Evolutionary conservation across 1,140 invertebrate genomes (phyloP).

Genomic region (Drosophila dunni): DNA sequence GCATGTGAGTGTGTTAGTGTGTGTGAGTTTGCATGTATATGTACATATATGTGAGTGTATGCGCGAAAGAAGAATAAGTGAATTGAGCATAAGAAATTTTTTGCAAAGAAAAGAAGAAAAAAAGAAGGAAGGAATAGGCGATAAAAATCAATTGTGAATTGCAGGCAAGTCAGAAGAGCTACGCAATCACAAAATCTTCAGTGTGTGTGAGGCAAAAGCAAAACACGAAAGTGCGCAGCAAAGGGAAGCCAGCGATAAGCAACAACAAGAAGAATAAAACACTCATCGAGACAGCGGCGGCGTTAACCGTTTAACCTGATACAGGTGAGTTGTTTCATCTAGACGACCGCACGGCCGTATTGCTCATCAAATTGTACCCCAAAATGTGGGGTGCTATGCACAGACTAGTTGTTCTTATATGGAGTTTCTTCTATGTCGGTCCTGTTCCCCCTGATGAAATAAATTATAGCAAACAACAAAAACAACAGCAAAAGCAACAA

Average conservation of each 20-base stretch:
- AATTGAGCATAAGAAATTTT: constrained; percentile 31
- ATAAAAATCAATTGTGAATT: constrained; percentile 44
- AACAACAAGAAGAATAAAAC: not conserved
- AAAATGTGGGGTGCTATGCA: constrained; percentile 46
- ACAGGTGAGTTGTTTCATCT: constrained; percentile 38
- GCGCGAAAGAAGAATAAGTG: constrained; percentile 38
- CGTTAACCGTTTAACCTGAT: constrained; percentile 17
- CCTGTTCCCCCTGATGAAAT: not conserved
- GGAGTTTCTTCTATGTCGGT: not conserved
- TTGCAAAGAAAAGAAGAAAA: constrained; percentile 31
- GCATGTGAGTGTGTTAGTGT: constrained; percentile 9
- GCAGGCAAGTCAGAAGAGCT: constrained; percentile 35
- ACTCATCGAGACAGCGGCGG: constrained; percentile 1
- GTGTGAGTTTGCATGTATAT: constrained; percentile 5
- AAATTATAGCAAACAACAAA: constrained; percentile 18
- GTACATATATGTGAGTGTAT: constrained; percentile 21
- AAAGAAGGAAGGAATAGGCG: constrained; percentile 40
- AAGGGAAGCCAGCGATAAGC: constrained; percentile 23
- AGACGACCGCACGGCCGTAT: constrained; percentile 27
- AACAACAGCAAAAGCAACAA: not conserved
- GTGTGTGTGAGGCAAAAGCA: constrained; percentile 29
- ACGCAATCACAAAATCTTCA: constrained; percentile 31
- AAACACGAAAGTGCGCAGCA: constrained; percentile 35
- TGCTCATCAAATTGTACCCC: constrained; percentile 52
- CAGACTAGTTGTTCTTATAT: constrained; percentile 1